Conservation (phyloP, 2,888 invertebrate species). For the Ichneumoninae sp. region DNA sequence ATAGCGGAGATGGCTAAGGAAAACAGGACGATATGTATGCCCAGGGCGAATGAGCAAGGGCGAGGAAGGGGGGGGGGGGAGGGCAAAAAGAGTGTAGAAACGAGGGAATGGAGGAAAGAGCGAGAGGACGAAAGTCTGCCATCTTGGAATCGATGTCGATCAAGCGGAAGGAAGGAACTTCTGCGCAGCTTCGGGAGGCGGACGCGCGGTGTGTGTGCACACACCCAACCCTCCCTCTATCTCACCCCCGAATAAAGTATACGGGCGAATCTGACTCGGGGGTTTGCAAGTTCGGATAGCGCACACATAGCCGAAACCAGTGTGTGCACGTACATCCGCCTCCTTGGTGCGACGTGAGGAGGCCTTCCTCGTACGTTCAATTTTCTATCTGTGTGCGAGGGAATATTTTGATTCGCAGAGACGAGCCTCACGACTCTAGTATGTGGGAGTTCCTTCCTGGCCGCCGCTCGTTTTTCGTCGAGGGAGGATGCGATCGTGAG, state of each 20-base stretch:
- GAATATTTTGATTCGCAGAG: conserved; percentile 66
- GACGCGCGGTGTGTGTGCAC: conserved; percentile 70
- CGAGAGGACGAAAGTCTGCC: conserved; percentile 73
- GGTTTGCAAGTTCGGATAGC: conserved; percentile 41
- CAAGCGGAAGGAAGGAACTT: conserved; percentile 82
- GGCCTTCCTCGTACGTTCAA: conserved; percentile 36
- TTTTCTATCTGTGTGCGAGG: conserved; percentile 47
- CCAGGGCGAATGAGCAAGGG: conserved; percentile 76
- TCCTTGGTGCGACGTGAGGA: conserved; percentile 41
- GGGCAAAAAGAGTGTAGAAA: conserved; percentile 70
- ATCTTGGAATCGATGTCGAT: conserved; percentile 83
- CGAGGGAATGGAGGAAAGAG: conserved; percentile 48
- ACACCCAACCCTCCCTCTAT: conserved; percentile 70
- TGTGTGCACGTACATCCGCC: conserved; percentile 33
- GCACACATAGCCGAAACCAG: conserved; percentile 30
- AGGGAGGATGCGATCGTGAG: conserved; percentile 9
- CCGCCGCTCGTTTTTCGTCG: conserved; percentile 17
- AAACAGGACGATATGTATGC: conserved; percentile 80
- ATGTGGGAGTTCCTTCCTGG: conserved; percentile 58
- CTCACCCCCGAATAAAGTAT: conserved; percentile 64
- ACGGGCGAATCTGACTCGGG: conserved; percentile 60
- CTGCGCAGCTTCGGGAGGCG: conserved; percentile 78
- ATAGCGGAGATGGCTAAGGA: conserved; percentile 68
- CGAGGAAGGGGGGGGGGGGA: conserved; percentile 68
- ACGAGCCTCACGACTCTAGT: conserved; percentile 51